A percentile compares a stretch with the other conserved stretches of the same genome.
These are phyloP conservation scores for Allophyes oxyacanthae DNA, from an alignment of 2,888 invertebrate species.

Conservation along the genomic window DNA sequence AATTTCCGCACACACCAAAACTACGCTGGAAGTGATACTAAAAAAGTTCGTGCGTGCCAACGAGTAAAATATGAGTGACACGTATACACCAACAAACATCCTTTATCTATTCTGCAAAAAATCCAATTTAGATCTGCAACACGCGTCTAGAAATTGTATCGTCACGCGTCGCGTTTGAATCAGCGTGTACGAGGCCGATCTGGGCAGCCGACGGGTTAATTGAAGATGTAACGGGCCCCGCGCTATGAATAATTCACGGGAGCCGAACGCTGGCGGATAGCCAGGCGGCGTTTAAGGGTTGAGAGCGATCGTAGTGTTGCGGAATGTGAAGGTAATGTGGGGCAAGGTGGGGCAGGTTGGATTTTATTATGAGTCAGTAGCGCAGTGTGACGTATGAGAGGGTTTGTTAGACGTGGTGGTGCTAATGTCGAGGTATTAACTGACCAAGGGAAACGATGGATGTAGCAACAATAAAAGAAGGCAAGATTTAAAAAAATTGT, in stretches of 20 bases:
- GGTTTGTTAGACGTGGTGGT: background rate
- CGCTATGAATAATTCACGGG: slow-evolving; percentile 64
- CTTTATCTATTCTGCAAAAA: slow-evolving; percentile 28
- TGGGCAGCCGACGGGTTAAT: slow-evolving; percentile 58
- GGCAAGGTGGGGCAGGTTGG: slow-evolving; percentile 12
- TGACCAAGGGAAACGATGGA: no score
- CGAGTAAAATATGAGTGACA: slow-evolving; percentile 46
- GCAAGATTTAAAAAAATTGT: no score
- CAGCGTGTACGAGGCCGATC: slow-evolving; percentile 43
- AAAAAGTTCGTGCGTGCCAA: slow-evolving; percentile 12
- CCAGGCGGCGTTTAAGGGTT: slow-evolving; percentile 55
- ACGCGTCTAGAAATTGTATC: slow-evolving; percentile 11
- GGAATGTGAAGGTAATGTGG: slow-evolving; percentile 8
- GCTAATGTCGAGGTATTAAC: no score
- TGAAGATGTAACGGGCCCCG: slow-evolving; percentile 64
- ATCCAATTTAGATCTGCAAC: slow-evolving; percentile 43
- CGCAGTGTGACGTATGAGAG: background rate
- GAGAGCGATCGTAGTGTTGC: slow-evolving; percentile 40
- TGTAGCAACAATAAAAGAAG: no score
- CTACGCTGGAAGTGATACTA: no score
- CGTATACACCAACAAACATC: slow-evolving; percentile 25
- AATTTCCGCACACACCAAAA: background rate
- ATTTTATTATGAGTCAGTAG: background rate
- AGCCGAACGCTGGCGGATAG: slow-evolving; percentile 49
- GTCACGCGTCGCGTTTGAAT: slow-evolving; percentile 44